Conservation (phyloP, 1,140 invertebrate genomes). For the Aplysia californica region DNA sequence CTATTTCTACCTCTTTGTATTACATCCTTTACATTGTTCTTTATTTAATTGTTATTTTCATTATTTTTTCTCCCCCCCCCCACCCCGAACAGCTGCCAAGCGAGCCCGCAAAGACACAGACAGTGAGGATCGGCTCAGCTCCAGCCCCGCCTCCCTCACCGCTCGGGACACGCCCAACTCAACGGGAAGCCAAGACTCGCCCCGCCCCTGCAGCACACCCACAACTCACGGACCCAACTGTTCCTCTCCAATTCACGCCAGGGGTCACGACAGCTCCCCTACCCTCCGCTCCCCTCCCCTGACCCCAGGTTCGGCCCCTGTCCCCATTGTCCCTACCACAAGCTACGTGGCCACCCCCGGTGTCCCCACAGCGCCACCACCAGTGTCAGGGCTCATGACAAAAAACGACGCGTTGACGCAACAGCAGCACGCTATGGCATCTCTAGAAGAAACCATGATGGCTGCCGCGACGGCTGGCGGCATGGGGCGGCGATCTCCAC, state of each 20-base stretch:
- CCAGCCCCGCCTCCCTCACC: no score
- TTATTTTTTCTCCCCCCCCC: slow-evolving; percentile 25
- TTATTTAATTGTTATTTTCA: not conserved
- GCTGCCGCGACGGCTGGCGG: not conserved
- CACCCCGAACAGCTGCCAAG: slow-evolving; percentile 36
- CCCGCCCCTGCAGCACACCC: slow-evolving; percentile 18
- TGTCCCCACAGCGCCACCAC: no score
- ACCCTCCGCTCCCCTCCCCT: no score
- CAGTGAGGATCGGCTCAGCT: not conserved
- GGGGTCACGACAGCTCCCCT: no score
- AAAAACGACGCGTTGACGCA: no score
- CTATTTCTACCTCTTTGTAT: not conserved
- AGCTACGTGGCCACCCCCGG: no score
- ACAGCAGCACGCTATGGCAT: no score
- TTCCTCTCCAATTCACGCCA: no score
- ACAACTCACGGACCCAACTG: not conserved
- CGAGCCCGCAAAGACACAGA: slow-evolving; percentile 25
- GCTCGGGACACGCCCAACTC: no score
- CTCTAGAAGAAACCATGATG: slow-evolving; percentile 8
- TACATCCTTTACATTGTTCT: not conserved
- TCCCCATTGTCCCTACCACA: no score
- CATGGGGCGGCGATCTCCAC: slow-evolving; percentile 67
- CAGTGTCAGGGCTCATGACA: no score
- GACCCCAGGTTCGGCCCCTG: no score
- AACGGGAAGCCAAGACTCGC: not conserved